These are phyloP conservation scores for Harpagifer antarcticus DNA, from an alignment of 2,797 vertebrate genomes.

Conservation along the genomic window DNA sequence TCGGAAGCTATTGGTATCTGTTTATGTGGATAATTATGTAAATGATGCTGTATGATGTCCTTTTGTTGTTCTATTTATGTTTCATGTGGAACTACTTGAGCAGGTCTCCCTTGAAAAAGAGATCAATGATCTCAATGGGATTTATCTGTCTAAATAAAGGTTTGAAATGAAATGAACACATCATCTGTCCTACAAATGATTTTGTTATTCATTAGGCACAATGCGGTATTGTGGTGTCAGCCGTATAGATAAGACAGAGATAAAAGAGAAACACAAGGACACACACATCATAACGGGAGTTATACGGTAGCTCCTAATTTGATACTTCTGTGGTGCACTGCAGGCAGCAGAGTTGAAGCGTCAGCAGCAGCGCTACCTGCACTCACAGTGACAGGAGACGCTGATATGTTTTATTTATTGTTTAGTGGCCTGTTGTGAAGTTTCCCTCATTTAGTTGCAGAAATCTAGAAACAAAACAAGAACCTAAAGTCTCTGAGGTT, in stretches of 20 bases:
- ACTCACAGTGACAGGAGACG: conserved; percentile 41
- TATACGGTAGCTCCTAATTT: conserved; percentile 50
- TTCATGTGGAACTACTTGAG: too few relatives aligned
- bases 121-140: too few relatives aligned
- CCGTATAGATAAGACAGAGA: not conserved
- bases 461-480: conserved; percentile 9
- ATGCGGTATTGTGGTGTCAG: conserved; percentile 8
- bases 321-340: conserved; percentile 42
- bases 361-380: conserved; percentile 46
- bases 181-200: conserved; percentile 22
- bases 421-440: conserved; percentile 20
- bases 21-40: too few relatives aligned
- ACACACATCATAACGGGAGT: conserved; percentile 16
- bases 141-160: too few relatives aligned
- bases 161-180: too few relatives aligned
- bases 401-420: conserved; percentile 53
- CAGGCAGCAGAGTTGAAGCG: conserved; percentile 49
- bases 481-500: conserved; percentile 7
- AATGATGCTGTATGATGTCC: too few relatives aligned
- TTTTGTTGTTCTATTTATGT: too few relatives aligned
- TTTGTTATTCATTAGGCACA: conserved; percentile 8
- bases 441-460: conserved; percentile 9
- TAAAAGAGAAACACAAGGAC: not conserved
- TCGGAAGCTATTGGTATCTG: too few relatives aligned
- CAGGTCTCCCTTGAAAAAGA: too few relatives aligned